phyloP scores from a whole-genome alignment of 2,113 vertebrate species.

The Hiodon alosoides region DNA sequence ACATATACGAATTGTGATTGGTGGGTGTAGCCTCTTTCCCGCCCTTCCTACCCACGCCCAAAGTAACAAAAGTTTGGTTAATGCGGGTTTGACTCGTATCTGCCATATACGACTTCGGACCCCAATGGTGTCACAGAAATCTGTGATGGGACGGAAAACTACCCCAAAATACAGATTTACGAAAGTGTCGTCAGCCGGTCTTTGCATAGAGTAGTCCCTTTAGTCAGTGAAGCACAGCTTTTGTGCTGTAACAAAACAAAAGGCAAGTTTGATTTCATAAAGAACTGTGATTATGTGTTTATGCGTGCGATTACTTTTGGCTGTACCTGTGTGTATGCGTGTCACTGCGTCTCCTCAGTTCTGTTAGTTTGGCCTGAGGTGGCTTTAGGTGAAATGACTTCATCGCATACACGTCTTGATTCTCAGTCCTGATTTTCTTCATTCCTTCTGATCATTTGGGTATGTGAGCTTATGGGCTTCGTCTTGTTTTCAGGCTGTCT shows the following conservation, averaged over 20 bases:
- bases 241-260: not conserved
- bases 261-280: no score
- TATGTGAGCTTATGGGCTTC: not conserved
- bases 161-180: no score
- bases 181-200: no score
- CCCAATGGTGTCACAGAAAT: no score
- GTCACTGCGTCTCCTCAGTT: not conserved
- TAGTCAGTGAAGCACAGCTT: no score
- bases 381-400: not conserved
- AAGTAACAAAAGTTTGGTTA: not conserved
- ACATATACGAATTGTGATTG: not conserved
- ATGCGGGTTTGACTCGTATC: not conserved
- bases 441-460: slow-evolving; percentile 33
- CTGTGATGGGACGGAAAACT: no score
- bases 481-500: not conserved
- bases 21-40: not conserved
- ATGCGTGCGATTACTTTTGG: not conserved
- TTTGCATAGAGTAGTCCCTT: no score
- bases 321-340: not conserved
- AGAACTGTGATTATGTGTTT: not conserved
- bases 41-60: not conserved
- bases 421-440: slow-evolving; percentile 46
- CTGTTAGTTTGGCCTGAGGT: not conserved
- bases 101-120: no score
- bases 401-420: slow-evolving; percentile 12